Conservation (phyloP, 2,113 vertebrate genomes). For the Aplodontia rufa region DNA sequence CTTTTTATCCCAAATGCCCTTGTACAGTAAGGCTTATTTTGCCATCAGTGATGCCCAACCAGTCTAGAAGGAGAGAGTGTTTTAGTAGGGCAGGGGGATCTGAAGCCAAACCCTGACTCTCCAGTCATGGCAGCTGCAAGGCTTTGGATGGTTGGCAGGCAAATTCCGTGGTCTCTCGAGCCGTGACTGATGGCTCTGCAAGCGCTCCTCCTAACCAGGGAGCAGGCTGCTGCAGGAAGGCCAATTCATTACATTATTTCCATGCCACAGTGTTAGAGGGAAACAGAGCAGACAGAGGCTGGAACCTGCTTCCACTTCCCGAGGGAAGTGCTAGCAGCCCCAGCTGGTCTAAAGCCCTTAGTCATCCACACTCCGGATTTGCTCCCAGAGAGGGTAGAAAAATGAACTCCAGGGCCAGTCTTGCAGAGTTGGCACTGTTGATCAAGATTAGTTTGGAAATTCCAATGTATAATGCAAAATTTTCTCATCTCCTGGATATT, state of each 20-base stretch:
- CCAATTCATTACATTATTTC: neutral
- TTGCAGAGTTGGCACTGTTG: neutral
- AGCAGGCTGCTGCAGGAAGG: neutral
- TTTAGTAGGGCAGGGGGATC: neutral
- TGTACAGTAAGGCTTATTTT: neutral
- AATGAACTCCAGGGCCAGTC: rapidly evolving
- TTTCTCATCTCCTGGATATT: neutral
- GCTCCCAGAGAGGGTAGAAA: neutral
- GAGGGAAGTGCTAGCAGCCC: neutral
- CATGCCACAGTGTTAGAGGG: neutral
- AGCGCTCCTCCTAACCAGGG: neutral
- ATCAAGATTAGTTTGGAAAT: neutral
- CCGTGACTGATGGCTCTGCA: neutral
- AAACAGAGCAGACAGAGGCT: neutral
- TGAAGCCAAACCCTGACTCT: neutral
- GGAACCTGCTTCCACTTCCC: neutral
- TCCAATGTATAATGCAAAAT: rapidly evolving
- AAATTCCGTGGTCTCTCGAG: neutral
- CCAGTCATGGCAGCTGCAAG: neutral
- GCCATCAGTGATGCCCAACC: rapidly evolving
- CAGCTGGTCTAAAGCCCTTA: rapidly evolving
- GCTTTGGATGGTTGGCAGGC: neutral
- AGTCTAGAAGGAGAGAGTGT: neutral
- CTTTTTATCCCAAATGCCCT: too few species aligned
- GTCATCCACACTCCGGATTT: neutral